Evolutionary conservation across 2,888 invertebrate genomes (phyloP), one percentile per base, ranked within the genome.

Genomic region (Acronicta leporina): DNA sequence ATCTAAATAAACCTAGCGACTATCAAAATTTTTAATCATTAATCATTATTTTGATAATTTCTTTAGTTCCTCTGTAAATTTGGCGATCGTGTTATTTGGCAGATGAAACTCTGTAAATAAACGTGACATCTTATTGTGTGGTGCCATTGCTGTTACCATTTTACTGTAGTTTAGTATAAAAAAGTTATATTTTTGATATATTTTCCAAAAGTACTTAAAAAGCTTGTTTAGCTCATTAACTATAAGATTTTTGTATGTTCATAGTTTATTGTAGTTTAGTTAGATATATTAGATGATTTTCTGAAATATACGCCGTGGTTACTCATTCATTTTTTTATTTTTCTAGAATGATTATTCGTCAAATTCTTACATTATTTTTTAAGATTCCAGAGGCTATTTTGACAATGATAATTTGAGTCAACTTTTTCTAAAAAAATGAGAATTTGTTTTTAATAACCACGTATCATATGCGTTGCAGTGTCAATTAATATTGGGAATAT

Each of bases 61-160:
- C 6, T 27, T 27, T 6, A 27, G 7, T 27, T 9, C 9, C 35
- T 35, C 35, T n/a, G n/a, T 38, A n/a, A 38, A 38, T n/a, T 38
- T 38, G 38, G 38, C 38, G 38, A 38, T 2, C 1, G n/a, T 38
- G 38, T n/a, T n/a, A n/a, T n/a, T 2, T 0, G n/a, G 5, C 35
- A 35, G 35, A 13, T 35, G 11, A 35, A 38, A 38, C 7, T n/a
- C n/a, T 38, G 38, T 75, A 75, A 57, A 52, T 35, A 61, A 60
- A 62, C 10, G 13, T 68, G 45, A 54, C 62, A 71, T 73, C 63
- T 71, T 61, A 65, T 62, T 74, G 87, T 91, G 87, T 91, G 92
- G 92, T 92, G 93, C 92, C 93, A 93, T 93, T 77, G 74, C 66
- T 82, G 92, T 93, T 93, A 93, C 93, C 93, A 92, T 92, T 90